Evolutionary conservation across 2,888 invertebrate genomes (phyloP), one percentile per base, ranked within the genome.

Genomic region (Epirrhoe alternata): DNA sequence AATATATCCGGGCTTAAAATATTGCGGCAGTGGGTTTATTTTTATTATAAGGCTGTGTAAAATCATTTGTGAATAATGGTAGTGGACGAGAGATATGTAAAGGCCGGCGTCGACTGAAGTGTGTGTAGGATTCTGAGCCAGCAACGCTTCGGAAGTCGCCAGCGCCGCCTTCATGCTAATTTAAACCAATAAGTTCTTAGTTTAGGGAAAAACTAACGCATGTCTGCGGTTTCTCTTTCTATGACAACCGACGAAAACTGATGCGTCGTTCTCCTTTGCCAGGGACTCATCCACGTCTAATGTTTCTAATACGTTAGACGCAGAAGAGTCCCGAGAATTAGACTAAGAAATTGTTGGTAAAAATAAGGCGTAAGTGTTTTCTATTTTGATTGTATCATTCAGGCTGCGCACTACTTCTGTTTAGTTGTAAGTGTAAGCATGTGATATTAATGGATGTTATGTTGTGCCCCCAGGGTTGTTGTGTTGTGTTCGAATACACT

Each of bases 31-130:
- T 89, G 90, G 86, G 87, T 83, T 84, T 81, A 82, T 86, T 84
- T 70, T 80, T 86, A 85, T 81, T 76, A 83, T 88, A 89, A 88
- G 91, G 91, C 90, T 91, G 90, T 90, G 89, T 92, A 83, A 86
- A 86, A 85, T 87, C 84, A 85, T 84, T 84, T 82, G 81, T 87
- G 83, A 84, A 80, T 85, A 82, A 82, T 80, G 83, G 82, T 84
- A 84, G 81, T 80, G 76, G 79, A 83, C 80, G 74, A 77, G 77
- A 73, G 30, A 55, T 53, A 84, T 87, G 81, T 86, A 86, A 49
- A 31, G 45, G 54, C 51, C 47, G 38, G 8, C 47, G 60, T 59
- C 52, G 14, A 61, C 33, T 66, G 50, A 59, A 60, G 42, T 30
- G 35, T 8, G 10, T 51, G 38, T 30, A 17, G 10, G 47, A 14